Conservation (phyloP, 2,797 vertebrate species). For the Calcarius lapponicus region DNA sequence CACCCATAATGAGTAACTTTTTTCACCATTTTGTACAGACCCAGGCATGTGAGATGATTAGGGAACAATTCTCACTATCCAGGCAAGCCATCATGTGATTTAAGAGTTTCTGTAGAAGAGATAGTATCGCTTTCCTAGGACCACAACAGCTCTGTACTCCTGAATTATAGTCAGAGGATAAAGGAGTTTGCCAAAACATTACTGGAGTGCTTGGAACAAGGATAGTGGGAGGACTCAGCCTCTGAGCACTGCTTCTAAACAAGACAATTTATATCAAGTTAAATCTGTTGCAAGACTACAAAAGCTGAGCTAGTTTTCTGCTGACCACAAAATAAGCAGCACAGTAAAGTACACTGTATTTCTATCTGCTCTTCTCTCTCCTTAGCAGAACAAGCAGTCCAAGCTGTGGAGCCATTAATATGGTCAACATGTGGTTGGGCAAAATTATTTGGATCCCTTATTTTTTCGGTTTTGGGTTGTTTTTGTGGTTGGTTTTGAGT, state of each 20-base stretch:
- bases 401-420: neutral
- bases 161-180: slow-evolving; percentile 25
- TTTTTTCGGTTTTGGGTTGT: neutral
- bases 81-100: neutral
- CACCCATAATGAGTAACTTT: neutral
- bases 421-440: neutral
- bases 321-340: slow-evolving; percentile 2
- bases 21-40: neutral
- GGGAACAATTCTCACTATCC: neutral
- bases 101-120: slow-evolving; percentile 24
- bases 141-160: neutral
- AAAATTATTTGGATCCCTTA: neutral
- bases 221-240: slow-evolving; percentile 10
- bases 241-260: neutral
- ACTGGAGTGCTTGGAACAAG: neutral
- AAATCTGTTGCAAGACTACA: slow-evolving; percentile 10
- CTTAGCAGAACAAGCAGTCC: neutral
- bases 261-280: slow-evolving; percentile 41
- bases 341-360: neutral
- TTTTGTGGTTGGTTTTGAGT: neutral
- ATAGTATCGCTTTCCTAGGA: neutral
- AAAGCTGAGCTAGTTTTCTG: slow-evolving; percentile 2
- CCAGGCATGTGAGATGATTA: neutral
- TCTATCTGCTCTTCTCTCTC: neutral
- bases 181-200: slow-evolving; percentile 17